Base-by-base conservation (phyloP, 2,797 vertebrate genomes). In the Avahi laniger region DNA sequence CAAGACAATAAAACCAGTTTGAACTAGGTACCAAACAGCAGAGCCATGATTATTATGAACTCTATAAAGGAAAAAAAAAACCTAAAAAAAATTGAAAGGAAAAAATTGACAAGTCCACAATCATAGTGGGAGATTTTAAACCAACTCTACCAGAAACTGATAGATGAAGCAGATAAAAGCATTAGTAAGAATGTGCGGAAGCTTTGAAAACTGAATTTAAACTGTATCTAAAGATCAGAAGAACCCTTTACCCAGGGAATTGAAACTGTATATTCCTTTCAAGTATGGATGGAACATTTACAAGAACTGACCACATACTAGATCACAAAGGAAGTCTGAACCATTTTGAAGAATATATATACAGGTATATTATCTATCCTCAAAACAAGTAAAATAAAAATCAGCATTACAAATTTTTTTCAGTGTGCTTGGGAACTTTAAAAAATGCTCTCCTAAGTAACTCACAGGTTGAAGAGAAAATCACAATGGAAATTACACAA, bases 191-290 rank as follows among this genome's bases (percentile, higher is more conserved):
- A 80, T 57, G n/a, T 54, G 22, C 22, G 88, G 52, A 69, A 70
- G 46, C 35, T 38, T 94, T 93, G 65, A 82, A 94, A 93, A 85
- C n/a, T 46, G 72, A 78, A 95, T 95, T 86, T 90, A 79, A 91
- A 94, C 48, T 91, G 91, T 79, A 72, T 82, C 46, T 86, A 81
- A 78, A 89, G 18, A 89, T 94, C 73, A 91, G 91, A 91, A 91
- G 67, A 93, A 89, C 8, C 35, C 70, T 89, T 3, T 83, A 41
- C 82, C 61, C 50, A 94, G 46, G 14, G n/a, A 81, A 59, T 70
- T 78, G 43, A 38, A 72, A 90, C 59, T 75, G 76, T 35, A 35
- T 82, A 90, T 61, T 70, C 57, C 75, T 96, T 90, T 97, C 41
- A 85, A 78, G 59, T 81, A 43, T 69, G 80, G 8, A 48, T 84